A percentile compares a stretch with the other conserved stretches of the same genome.
phyloP scores from a whole-genome alignment of 2,888 invertebrate genomes.

The Xanthia togata region DNA sequence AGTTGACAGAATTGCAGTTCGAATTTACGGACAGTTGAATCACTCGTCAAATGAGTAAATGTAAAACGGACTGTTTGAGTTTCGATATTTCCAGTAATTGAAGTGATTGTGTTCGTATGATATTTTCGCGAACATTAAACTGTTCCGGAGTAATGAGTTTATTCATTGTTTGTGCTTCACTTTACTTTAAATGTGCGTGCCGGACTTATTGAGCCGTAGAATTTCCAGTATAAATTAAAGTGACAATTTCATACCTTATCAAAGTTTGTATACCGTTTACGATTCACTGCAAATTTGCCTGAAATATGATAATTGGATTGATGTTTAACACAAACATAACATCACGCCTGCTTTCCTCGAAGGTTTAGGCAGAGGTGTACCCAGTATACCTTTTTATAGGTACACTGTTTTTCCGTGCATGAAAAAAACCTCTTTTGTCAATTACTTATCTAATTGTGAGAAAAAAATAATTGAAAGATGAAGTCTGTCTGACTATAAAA shows the following conservation, averaged over 20 bases:
- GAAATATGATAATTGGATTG: neutral
- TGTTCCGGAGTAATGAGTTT: conserved; percentile 16
- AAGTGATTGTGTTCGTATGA: conserved; percentile 11
- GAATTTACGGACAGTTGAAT: conserved; percentile 3
- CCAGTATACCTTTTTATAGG: no score
- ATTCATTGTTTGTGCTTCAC: neutral
- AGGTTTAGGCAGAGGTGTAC: neutral
- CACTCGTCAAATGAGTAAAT: neutral
- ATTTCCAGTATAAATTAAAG: conserved; percentile 2
- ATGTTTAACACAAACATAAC: neutral
- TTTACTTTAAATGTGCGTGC: neutral
- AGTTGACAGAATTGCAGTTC: conserved; percentile 10
- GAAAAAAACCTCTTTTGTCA: no score
- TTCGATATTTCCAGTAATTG: conserved; percentile 27
- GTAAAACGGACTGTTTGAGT: neutral
- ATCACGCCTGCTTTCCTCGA: neutral
- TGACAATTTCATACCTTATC: neutral
- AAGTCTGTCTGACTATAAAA: no score
- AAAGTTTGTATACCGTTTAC: neutral
- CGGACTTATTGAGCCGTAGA: neutral
- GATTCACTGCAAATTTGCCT: neutral
- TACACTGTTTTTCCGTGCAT: no score
- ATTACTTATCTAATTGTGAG: no score
- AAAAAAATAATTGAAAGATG: no score
- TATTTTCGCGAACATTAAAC: conserved; percentile 20